These are phyloP conservation scores for Galerucella nymphaeae DNA, from an alignment of 2,888 invertebrate species.

Conservation along the genomic window DNA sequence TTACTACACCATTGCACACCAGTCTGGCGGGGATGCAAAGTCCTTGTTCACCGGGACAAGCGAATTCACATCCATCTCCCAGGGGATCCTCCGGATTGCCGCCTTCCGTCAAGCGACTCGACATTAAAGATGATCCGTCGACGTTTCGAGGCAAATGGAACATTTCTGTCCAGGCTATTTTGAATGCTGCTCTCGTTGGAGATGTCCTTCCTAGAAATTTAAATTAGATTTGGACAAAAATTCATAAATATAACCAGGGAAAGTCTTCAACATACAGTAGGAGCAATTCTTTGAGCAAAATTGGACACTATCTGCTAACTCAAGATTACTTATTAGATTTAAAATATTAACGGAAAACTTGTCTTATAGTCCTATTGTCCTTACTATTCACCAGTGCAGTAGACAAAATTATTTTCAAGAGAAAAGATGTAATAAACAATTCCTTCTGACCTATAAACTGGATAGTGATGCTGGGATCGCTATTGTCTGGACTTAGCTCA, in stretches of 20 bases:
- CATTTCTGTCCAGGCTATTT: conserved; percentile 90
- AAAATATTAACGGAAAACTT: no score
- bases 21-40: conserved; percentile 86
- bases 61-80: conserved; percentile 81
- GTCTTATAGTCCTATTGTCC: no score
- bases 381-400: no score
- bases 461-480: conserved; percentile 63
- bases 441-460: conserved; percentile 67
- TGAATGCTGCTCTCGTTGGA: conserved; percentile 86
- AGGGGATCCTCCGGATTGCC: conserved; percentile 60
- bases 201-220: conserved; percentile 78
- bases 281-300: no score
- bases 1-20: conserved; percentile 88
- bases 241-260: background rate
- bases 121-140: conserved; percentile 80
- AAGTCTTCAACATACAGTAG: no score
- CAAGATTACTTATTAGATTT: no score
- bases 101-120: conserved; percentile 78
- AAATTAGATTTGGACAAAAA: background rate
- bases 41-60: conserved; percentile 86
- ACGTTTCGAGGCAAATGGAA: conserved; percentile 87
- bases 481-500: conserved; percentile 75
- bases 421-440: background rate
- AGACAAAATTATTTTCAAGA: no score
- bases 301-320: no score